Evolutionary conservation across 1,140 invertebrate species (phyloP).

Genomic region (Apis florea): DNA sequence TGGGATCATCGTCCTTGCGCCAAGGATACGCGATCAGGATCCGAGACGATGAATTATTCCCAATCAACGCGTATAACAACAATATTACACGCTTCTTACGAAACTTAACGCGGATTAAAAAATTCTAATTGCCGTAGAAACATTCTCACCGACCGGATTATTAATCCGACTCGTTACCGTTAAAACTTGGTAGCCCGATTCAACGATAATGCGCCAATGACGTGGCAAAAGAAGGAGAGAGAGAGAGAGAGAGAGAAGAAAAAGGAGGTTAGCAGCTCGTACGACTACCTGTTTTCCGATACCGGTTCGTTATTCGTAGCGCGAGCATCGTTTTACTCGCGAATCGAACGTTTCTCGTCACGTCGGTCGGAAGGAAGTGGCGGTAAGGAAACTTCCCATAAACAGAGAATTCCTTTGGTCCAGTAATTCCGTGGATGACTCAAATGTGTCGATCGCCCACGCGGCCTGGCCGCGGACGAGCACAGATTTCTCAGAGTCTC

Average conservation of each 20-base stretch:
- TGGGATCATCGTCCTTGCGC: slow-evolving; percentile 39
- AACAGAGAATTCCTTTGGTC: slow-evolving; percentile 2
- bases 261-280: slow-evolving; percentile 3
- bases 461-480: neutral
- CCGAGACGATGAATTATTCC: slow-evolving; percentile 29
- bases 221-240: neutral
- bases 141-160: slow-evolving; percentile 22
- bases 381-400: slow-evolving; percentile 16
- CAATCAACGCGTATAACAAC: too few relatives aligned
- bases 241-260: neutral
- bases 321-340: too few relatives aligned
- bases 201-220: slow-evolving; percentile 1
- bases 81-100: slow-evolving; percentile 14
- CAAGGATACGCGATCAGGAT: slow-evolving; percentile 28
- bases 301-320: neutral
- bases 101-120: slow-evolving; percentile 29
- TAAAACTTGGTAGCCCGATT: slow-evolving; percentile 2
- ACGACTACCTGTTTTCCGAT: neutral
- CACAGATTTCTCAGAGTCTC: slow-evolving; percentile 35
- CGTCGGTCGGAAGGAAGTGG: slow-evolving; percentile 30
- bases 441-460: slow-evolving; percentile 51
- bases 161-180: neutral
- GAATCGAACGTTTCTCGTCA: neutral
- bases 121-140: slow-evolving; percentile 11
- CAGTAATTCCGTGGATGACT: slow-evolving; percentile 42